phyloP scores from a whole-genome alignment of 2,113 vertebrate genomes.

The Hipposideros armiger region DNA sequence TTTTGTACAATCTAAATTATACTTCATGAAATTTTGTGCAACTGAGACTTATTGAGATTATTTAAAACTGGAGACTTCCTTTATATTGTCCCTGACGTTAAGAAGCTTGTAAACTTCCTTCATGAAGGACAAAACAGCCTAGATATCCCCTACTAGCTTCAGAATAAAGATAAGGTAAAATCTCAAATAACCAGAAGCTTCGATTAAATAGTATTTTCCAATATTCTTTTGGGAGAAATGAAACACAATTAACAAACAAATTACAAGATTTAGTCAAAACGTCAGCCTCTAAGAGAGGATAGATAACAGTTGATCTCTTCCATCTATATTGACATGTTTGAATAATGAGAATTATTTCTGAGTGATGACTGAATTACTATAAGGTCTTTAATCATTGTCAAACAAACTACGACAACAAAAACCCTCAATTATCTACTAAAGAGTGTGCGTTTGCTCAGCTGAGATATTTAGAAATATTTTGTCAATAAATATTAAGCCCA shows the following conservation, averaged over 20 bases:
- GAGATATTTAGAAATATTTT: constrained; percentile 15
- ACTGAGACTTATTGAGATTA: neutral
- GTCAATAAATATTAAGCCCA: neutral
- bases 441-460: neutral
- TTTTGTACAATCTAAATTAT: neutral
- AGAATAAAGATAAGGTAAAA: neutral
- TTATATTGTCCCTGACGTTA: neutral
- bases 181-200: neutral
- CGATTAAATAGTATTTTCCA: neutral
- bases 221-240: neutral
- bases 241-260: neutral
- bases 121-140: neutral
- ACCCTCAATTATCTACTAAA: neutral
- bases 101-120: neutral
- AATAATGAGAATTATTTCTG: constrained; percentile 12
- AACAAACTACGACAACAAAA: neutral
- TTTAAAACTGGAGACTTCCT: neutral
- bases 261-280: constrained; percentile 1
- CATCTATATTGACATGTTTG: neutral
- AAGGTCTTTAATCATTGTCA: neutral
- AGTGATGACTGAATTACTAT: neutral
- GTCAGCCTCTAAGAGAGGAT: neutral
- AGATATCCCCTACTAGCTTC: neutral
- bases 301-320: neutral
- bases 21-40: neutral